Conservation (phyloP, 2,113 vertebrate genomes). For the Mesembrinibis cayennensis region DNA sequence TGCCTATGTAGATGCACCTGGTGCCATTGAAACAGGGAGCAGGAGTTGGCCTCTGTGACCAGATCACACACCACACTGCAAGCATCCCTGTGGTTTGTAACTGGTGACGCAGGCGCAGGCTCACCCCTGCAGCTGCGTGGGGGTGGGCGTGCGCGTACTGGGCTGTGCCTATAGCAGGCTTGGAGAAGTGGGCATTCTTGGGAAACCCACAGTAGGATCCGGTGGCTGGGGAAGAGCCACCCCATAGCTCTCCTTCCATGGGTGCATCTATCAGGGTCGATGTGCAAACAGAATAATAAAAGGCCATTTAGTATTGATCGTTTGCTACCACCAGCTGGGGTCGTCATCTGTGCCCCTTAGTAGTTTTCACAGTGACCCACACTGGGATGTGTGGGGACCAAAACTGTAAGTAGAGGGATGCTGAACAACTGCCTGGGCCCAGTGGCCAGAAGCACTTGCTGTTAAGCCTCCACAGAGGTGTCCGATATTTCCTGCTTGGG, state of each 20-base stretch:
- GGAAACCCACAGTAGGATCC: background rate
- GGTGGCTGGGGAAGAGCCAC: background rate
- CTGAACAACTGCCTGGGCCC: background rate
- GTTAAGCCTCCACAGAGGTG: background rate
- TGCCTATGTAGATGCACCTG: background rate
- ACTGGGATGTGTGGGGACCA: background rate
- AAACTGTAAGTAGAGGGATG: background rate
- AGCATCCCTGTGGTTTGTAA: background rate
- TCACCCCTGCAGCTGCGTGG: background rate
- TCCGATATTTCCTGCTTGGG: background rate
- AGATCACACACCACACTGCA: background rate
- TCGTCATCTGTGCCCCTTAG: background rate
- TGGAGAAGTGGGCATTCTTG: background rate
- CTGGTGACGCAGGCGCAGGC: accelerated
- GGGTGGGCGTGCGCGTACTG: accelerated
- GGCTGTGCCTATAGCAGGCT: background rate
- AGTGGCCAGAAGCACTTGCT: background rate
- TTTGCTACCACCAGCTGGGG: background rate
- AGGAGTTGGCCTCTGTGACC: background rate
- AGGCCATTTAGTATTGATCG: background rate
- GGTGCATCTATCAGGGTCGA: accelerated
- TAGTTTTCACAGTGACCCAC: background rate
- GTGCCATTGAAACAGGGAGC: background rate
- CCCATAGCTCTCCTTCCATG: background rate
- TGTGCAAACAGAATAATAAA: background rate